These are phyloP conservation scores for Meghimatium bilineatum DNA, from an alignment of 2,888 invertebrate genomes.

Conservation along the genomic window DNA sequence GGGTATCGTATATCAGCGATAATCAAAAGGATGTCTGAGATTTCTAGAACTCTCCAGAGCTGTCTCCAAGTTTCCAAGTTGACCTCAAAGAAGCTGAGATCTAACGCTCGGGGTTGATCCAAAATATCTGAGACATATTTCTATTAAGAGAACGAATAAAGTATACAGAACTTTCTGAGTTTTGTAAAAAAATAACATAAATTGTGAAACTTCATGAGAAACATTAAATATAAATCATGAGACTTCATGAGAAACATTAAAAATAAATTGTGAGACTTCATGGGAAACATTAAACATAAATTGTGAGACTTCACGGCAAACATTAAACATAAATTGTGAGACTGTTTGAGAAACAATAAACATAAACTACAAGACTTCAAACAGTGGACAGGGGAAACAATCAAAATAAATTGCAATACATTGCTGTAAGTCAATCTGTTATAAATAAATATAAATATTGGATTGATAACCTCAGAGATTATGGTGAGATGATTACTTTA, in stretches of 20 bases:
- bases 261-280: background rate
- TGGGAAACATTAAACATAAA: background rate
- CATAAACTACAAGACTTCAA: background rate
- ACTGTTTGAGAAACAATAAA: background rate
- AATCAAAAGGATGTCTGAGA: constrained; percentile 91
- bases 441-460: no score
- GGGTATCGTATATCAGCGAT: constrained; percentile 87
- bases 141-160: background rate
- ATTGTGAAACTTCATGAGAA: background rate
- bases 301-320: background rate
- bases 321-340: background rate
- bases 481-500: no score
- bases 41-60: constrained; percentile 94
- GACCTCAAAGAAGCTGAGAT: constrained; percentile 91
- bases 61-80: constrained; percentile 98
- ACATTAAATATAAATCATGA: background rate
- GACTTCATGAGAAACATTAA: background rate
- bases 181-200: background rate
- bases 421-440: no score
- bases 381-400: background rate
- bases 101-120: constrained; percentile 75
- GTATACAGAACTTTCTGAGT: background rate
- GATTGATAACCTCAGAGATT: no score
- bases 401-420: background rate
- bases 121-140: constrained; percentile 35